Evolutionary conservation across 2,888 invertebrate species (phyloP).

Genomic region (Athripsodes cinereus): DNA sequence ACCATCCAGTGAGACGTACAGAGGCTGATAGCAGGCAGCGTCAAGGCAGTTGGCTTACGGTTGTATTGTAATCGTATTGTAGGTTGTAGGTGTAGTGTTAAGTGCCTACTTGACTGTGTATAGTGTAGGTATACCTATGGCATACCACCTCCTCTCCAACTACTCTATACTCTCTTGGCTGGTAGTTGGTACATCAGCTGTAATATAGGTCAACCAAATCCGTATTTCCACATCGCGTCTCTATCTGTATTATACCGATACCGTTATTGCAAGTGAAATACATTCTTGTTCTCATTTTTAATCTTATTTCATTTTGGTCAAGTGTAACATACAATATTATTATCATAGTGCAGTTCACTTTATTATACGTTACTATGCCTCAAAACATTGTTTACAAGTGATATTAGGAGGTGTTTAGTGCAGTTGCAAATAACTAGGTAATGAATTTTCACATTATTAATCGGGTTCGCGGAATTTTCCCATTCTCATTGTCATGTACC

Average conservation of each 20-base stretch:
- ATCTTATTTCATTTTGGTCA: conserved; percentile 8
- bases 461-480: conserved; percentile 1
- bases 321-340: neutral
- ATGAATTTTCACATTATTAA: neutral
- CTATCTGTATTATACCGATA: conserved; percentile 6
- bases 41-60: too few species aligned
- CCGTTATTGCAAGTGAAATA: conserved; percentile 20
- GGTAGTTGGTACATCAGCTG: conserved; percentile 15
- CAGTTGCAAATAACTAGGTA: too few species aligned
- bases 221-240: conserved; percentile 23
- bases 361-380: too few species aligned
- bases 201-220: conserved; percentile 25
- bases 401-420: too few species aligned
- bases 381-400: too few species aligned
- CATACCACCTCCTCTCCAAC: neutral
- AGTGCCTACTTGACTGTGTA: neutral
- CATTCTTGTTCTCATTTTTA: conserved; percentile 11
- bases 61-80: too few species aligned
- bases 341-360: neutral
- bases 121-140: neutral
- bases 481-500: too few species aligned
- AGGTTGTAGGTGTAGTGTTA: too few species aligned
- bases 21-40: too few species aligned
- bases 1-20: too few species aligned
- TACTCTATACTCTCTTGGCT: neutral